Conservation (phyloP, 64 coral and sea anemone genomes). For the Acropora tenuis region DNA sequence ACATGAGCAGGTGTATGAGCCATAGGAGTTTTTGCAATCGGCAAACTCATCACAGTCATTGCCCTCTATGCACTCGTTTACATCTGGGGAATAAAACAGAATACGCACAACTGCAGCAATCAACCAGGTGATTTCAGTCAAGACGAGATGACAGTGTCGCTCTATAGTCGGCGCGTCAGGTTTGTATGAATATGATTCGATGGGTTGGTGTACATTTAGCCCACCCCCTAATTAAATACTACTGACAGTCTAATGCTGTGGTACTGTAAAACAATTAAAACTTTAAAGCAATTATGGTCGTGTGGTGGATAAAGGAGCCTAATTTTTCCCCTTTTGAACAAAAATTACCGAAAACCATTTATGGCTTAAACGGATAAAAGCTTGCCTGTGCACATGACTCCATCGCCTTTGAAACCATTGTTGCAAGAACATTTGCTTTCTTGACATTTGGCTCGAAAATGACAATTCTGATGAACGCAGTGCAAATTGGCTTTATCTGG, state of each 20-base stretch:
- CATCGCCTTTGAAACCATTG: conserved; percentile 66
- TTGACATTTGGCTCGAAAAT: conserved; percentile 16
- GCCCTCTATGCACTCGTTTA: conserved; percentile 18
- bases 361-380: neutral
- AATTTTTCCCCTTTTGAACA: too few species aligned
- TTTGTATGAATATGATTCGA: too few species aligned
- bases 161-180: too few species aligned
- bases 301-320: too few species aligned
- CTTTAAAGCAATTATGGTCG: too few species aligned
- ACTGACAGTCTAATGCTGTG: too few species aligned
- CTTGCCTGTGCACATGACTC: conserved; percentile 50
- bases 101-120: neutral
- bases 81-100: neutral
- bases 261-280: too few species aligned
- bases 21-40: conserved; percentile 34
- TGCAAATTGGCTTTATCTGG: neutral
- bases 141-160: too few species aligned
- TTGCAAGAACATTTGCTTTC: conserved; percentile 41
- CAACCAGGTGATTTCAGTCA: too few species aligned
- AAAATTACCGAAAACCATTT: too few species aligned
- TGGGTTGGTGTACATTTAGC: too few species aligned
- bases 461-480: conserved; percentile 6
- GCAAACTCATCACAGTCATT: conserved; percentile 25
- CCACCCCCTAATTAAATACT: too few species aligned
- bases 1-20: conserved; percentile 36